A percentile compares a stretch with the other conserved stretches of the same genome.
phyloP scores from a whole-genome alignment of 2,113 vertebrate genomes.

The western clawed frog (Xenopus tropicalis) region UCB_Xtro_10.0 CM004448.2:103128501-103129000 shows the following conservation, averaged over 20 bases:
- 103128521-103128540: conserved; percentile 18
- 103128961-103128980: conserved; percentile 23
- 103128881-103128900: conserved; percentile 15
- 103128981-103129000: conserved; percentile 18
- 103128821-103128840: conserved; percentile 22
- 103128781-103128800: conserved; percentile 27
- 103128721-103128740: too few relatives aligned
- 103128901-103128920: too few relatives aligned
- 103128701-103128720: conserved; percentile 16
- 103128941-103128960: too few relatives aligned
- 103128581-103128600: too few relatives aligned
- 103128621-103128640: too few relatives aligned
- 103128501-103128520: conserved; percentile 23
- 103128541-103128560: too few relatives aligned
- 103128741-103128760: conserved; percentile 21
- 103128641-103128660: conserved; percentile 26
- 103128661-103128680: too few relatives aligned
- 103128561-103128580: conserved; percentile 20
- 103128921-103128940: conserved; percentile 24
- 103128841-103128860: conserved; percentile 19
- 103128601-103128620: conserved; percentile 26
- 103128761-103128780: too few relatives aligned
- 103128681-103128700: conserved; percentile 27
- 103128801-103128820: too few relatives aligned
- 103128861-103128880: too few relatives aligned